Conservation (phyloP, 1,140 invertebrate species). For the Saccostrea echinata region DNA sequence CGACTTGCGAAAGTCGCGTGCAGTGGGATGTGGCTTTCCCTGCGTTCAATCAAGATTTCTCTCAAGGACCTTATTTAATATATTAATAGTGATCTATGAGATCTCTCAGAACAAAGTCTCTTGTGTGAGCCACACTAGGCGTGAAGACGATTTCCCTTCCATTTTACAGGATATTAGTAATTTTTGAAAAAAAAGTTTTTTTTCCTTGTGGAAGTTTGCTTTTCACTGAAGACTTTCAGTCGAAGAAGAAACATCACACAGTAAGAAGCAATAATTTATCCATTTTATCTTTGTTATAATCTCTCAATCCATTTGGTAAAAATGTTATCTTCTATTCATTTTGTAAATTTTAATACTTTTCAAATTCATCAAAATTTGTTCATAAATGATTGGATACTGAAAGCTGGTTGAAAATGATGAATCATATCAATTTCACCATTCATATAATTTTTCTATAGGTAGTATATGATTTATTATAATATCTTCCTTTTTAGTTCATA, state of each 20-base stretch:
- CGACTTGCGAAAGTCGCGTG: constrained; percentile 50
- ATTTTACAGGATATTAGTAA: neutral
- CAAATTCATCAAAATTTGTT: too few species aligned
- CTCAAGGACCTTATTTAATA: constrained; percentile 41
- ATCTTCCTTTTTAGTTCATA: neutral
- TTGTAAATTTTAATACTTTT: too few species aligned
- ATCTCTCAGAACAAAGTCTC: neutral
- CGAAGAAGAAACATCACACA: neutral
- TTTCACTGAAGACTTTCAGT: neutral
- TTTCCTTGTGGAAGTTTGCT: neutral
- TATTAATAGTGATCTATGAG: constrained; percentile 37
- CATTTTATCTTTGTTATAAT: neutral
- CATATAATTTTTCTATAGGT: too few species aligned
- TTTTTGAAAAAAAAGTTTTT: constrained; percentile 3
- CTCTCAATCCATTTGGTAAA: neutral
- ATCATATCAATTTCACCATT: too few species aligned
- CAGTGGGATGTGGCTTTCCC: constrained; percentile 51
- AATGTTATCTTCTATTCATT: neutral
- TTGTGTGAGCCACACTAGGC: neutral
- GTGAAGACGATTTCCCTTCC: neutral
- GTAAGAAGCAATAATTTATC: neutral
- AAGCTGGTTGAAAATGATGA: too few species aligned
- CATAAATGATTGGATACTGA: too few species aligned
- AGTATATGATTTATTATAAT: neutral
- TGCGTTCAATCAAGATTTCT: constrained; percentile 42